Evolutionary conservation across 2,113 vertebrate species (phyloP), one percentile per base, ranked within the genome.

Genomic region (Canis aureus): DNA sequence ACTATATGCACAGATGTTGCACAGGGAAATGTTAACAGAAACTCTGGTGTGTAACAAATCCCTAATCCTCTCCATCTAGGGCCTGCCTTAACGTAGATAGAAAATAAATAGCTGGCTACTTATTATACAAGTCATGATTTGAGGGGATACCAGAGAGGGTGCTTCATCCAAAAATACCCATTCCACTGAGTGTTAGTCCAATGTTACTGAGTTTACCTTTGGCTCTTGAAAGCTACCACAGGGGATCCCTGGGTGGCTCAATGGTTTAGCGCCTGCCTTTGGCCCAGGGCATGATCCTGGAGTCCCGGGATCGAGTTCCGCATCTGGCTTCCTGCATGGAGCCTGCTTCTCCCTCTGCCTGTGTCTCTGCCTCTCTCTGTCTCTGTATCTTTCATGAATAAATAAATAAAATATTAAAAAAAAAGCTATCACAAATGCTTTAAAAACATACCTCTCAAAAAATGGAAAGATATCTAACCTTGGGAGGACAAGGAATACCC

Each of bases 361-460:
- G 43, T 43, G 43, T 43, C 43, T 43, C 43, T 43, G 43, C 43
- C 43, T 43, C 43, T 43, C 43, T 43, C 43, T 43, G 43, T 43
- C 43, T 43, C 43, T 43, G 43, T 43, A 43, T 43, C 43, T 43
- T 43, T 43, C 43, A 43, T 43, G 43, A 43, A 43, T 43, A 43
- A 43, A 43, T 43, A 43, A 43, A 43, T 43, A 43, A 43, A 43
- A 43, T 43, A 6, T 8, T 43, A 1, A 43, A 43, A 43, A 43
- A 43, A 43, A 43, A 43, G 1, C 43, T 43, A 43, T 8, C 43
- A 43, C 43, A 90, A 81, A 86, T 53, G 29, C 69, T 74, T 94
- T 85, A 74, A 60, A 60, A 93, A 91, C 51, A 89, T 32, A 71
- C 49, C 25, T 95, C 86, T 91, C 38, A 90, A 74, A 91, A 84